A percentile compares a stretch with the other conserved stretches of the same genome.
These are phyloP conservation scores for Carollia perspicillata DNA, from an alignment of 2,113 vertebrate genomes.

Conservation along the genomic window DNA sequence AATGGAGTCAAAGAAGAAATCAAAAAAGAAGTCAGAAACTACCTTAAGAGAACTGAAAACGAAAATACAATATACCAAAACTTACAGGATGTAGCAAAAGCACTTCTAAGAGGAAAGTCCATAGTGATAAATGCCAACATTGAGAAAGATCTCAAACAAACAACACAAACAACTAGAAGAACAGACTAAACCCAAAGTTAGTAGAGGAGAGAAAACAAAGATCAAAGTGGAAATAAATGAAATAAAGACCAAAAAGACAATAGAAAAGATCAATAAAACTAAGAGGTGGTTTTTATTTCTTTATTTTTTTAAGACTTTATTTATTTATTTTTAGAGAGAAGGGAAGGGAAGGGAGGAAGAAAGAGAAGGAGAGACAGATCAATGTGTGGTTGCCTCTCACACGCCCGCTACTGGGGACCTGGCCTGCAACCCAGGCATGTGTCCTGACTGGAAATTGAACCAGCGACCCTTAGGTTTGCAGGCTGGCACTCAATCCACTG, in stretches of 20 bases:
- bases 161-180: not conserved
- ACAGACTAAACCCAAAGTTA: not conserved
- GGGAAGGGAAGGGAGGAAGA: too few species aligned
- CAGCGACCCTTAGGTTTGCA: too few species aligned
- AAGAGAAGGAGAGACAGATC: too few species aligned
- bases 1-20: not conserved
- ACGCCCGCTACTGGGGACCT: too few species aligned
- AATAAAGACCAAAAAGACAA: not conserved
- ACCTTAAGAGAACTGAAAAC: not conserved
- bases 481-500: too few species aligned
- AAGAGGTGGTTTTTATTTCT: not conserved
- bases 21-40: not conserved
- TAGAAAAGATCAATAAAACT: not conserved
- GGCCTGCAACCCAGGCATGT: too few species aligned
- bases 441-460: too few species aligned
- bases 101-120: not conserved
- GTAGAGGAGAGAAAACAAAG: not conserved
- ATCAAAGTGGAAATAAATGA: not conserved
- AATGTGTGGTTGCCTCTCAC: too few species aligned
- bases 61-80: not conserved
- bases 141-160: not conserved
- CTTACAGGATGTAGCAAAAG: not conserved
- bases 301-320: too few species aligned
- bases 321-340: too few species aligned
- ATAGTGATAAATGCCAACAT: not conserved